phyloP scores from a whole-genome alignment of 2,113 vertebrate species.

The Prionailurus bengalensis region DNA sequence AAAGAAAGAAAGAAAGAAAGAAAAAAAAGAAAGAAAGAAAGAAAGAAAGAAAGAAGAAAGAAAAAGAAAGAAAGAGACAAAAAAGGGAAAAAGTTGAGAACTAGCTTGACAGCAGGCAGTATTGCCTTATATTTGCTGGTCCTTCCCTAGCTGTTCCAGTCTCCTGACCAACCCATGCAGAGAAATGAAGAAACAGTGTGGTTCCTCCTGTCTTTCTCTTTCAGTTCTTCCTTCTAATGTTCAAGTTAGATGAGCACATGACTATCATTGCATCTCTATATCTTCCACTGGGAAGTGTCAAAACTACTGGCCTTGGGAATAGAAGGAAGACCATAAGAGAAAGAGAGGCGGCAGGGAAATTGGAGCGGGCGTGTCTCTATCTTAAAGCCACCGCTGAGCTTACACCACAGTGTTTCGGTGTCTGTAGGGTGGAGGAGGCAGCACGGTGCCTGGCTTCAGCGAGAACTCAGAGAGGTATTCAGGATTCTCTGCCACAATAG shows the following conservation, averaged over 20 bases:
- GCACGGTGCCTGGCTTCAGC: conserved; percentile 94
- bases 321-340: conserved; percentile 85
- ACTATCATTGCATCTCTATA: conserved; percentile 70
- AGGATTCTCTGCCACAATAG: conserved; percentile 95
- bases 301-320: conserved; percentile 85
- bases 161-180: conserved; percentile 12
- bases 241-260: conserved; percentile 75
- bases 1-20: too few relatives aligned
- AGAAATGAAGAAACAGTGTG: conserved; percentile 75
- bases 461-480: conserved; percentile 98
- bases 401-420: conserved; percentile 99
- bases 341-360: conserved; percentile 58
- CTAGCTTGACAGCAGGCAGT: conserved; percentile 67
- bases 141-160: conserved; percentile 69
- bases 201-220: conserved; percentile 74
- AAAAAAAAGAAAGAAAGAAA: too few relatives aligned
- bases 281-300: conserved; percentile 82
- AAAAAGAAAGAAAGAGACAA: not conserved
- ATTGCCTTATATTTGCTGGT: conserved; percentile 52
- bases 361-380: conserved; percentile 76
- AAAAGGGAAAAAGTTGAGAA: conserved; percentile 26
- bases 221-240: conserved; percentile 76
- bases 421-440: conserved; percentile 98
- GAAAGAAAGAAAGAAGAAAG: too few relatives aligned
- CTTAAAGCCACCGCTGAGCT: conserved; percentile 54